Percentiles rank a stretch among this genome's conserved stretches.
Conservation (phyloP, 2,888 invertebrate species). For the Patella ulyssiponensis region DNA sequence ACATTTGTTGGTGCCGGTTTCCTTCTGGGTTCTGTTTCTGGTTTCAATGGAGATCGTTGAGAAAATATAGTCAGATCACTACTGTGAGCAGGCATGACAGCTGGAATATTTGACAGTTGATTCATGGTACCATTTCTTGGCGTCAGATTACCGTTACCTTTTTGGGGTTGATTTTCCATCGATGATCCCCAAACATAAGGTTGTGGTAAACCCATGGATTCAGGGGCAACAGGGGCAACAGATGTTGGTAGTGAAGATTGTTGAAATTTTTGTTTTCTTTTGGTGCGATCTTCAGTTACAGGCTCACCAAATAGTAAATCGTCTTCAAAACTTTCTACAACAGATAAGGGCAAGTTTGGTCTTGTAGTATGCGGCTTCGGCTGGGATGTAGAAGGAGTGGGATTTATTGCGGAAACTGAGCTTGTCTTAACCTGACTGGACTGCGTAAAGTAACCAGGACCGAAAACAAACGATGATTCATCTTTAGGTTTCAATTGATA, state of each 20-base stretch:
- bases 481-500: neutral
- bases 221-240: neutral
- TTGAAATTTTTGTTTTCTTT: conserved; percentile 11
- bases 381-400: neutral
- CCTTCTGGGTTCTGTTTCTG: conserved; percentile 14
- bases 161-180: conserved; percentile 6
- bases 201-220: conserved; percentile 1
- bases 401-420: neutral
- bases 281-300: conserved; percentile 34
- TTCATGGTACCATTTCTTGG: neutral
- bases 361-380: neutral
- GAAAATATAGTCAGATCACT: conserved; percentile 60
- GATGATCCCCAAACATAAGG: conserved; percentile 1
- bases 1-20: neutral
- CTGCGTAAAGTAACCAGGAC: neutral
- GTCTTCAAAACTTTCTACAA: conserved; percentile 59
- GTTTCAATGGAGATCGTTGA: conserved; percentile 45
- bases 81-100: conserved; percentile 55
- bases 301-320: conserved; percentile 50
- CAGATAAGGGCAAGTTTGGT: conserved; percentile 17
- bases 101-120: conserved; percentile 43
- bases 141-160: neutral
- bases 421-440: neutral
- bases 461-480: neutral
- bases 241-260: conserved; percentile 2